Evolutionary conservation across 2,888 invertebrate species (phyloP).

Genomic region (Tuta absoluta): DNA sequence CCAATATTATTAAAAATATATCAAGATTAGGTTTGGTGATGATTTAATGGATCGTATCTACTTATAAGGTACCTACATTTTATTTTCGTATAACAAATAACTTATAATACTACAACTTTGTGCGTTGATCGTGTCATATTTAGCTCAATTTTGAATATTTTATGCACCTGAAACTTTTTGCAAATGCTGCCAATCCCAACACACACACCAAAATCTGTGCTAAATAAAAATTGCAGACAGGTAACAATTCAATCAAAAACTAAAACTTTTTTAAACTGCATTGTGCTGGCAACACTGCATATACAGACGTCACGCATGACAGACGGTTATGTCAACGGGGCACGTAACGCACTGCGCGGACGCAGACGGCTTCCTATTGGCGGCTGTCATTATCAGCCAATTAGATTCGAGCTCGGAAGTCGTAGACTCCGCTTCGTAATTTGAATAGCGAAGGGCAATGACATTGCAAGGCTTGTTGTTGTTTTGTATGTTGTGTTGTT

Average conservation of each 20-base stretch:
- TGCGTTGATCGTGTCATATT: too few species aligned
- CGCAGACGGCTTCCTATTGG: conserved; percentile 23
- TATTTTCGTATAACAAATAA: too few species aligned
- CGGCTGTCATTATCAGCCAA: conserved; percentile 22
- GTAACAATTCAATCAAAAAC: too few species aligned
- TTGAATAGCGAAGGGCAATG: conserved; percentile 19
- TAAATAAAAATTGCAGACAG: too few species aligned
- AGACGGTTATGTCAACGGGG: conserved; percentile 30
- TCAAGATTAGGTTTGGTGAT: background rate
- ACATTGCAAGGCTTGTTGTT: conserved; percentile 18
- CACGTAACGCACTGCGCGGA: conserved; percentile 24
- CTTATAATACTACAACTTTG: too few species aligned
- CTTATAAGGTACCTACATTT: too few species aligned
- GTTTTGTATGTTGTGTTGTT: background rate
- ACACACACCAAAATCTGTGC: too few species aligned
- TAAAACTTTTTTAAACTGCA: too few species aligned
- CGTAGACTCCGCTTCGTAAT: background rate
- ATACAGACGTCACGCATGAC: conserved; percentile 27
- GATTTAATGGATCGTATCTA: too few species aligned
- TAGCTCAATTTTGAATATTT: too few species aligned
- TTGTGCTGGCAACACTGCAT: conserved; percentile 6
- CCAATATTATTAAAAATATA: background rate
- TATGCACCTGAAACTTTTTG: too few species aligned
- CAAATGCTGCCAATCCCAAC: too few species aligned
- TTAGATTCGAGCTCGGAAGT: conserved; percentile 18